Conservation (phyloP, 2,797 vertebrate genomes). For the Spea hammondii region DNA sequence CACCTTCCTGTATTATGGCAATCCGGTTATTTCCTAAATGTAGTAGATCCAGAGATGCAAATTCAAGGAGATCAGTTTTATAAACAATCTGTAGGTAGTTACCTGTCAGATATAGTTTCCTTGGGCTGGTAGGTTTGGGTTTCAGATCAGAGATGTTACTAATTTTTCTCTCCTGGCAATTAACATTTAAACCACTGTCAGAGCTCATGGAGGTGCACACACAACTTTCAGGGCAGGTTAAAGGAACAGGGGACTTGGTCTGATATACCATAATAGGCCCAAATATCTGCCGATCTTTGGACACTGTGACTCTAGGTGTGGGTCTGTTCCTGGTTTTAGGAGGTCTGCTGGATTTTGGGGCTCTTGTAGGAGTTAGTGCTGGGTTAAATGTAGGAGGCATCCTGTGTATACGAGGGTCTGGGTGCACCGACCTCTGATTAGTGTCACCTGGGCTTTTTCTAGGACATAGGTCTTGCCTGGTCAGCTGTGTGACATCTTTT, state of each 20-base stretch:
- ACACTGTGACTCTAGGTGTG: constrained; percentile 82
- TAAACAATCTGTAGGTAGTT: constrained; percentile 93
- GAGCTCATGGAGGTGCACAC: constrained; percentile 92
- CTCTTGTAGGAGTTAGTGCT: constrained; percentile 79
- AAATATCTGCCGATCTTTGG: constrained; percentile 91
- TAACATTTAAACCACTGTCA: constrained; percentile 91
- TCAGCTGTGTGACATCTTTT: constrained; percentile 93
- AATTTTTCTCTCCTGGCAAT: constrained; percentile 93
- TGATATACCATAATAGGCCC: constrained; percentile 98
- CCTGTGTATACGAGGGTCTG: constrained; percentile 79
- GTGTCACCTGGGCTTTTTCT: constrained; percentile 81
- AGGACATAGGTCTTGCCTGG: constrained; percentile 93
- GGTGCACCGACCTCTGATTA: constrained; percentile 72
- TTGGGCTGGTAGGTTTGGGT: constrained; percentile 89
- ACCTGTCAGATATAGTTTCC: constrained; percentile 95
- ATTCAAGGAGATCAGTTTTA: constrained; percentile 83
- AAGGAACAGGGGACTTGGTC: constrained; percentile 90
- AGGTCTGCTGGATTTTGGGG: constrained; percentile 86
- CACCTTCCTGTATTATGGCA: constrained; percentile 88
- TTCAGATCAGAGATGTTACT: constrained; percentile 90
- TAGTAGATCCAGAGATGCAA: constrained; percentile 88
- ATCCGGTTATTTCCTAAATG: constrained; percentile 96
- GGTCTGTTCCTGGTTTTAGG: constrained; percentile 90
- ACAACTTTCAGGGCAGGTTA: constrained; percentile 86
- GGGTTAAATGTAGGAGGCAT: constrained; percentile 80